Conservation (phyloP, 2,797 vertebrate species). For the Eidolon dupreanum region DNA sequence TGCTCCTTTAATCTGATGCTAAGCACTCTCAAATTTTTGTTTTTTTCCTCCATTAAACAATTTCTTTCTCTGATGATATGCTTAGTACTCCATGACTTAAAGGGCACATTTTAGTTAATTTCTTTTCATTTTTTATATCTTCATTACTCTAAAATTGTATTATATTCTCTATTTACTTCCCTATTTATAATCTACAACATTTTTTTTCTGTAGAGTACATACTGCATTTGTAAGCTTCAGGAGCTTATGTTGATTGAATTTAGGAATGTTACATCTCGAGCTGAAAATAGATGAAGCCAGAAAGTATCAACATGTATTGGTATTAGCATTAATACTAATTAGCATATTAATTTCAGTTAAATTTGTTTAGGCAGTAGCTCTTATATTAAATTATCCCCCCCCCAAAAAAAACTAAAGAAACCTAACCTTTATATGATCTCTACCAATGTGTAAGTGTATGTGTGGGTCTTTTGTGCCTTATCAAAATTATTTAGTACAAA, state of each 20-base stretch:
- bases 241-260: background rate
- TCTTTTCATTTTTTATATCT: background rate
- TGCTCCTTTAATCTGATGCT: background rate
- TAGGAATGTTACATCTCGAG: background rate
- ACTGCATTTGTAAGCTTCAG: background rate
- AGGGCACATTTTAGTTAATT: background rate
- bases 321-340: background rate
- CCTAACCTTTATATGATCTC: background rate
- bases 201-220: background rate
- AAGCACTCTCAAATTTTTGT: conserved; percentile 12
- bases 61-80: background rate
- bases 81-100: conserved; percentile 6
- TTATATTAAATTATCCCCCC: background rate
- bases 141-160: conserved; percentile 11
- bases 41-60: background rate
- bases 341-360: background rate
- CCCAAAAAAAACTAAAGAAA: background rate
- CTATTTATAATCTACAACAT: background rate
- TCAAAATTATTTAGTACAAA: conserved; percentile 17
- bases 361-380: background rate
- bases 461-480: background rate
- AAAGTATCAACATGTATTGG: background rate
- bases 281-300: conserved; percentile 1
- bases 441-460: background rate
- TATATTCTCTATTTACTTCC: conserved; percentile 8